Base-by-base conservation (phyloP, 53 echinoderm and acorn worm species). In the Pentamera pediparva region DNA sequence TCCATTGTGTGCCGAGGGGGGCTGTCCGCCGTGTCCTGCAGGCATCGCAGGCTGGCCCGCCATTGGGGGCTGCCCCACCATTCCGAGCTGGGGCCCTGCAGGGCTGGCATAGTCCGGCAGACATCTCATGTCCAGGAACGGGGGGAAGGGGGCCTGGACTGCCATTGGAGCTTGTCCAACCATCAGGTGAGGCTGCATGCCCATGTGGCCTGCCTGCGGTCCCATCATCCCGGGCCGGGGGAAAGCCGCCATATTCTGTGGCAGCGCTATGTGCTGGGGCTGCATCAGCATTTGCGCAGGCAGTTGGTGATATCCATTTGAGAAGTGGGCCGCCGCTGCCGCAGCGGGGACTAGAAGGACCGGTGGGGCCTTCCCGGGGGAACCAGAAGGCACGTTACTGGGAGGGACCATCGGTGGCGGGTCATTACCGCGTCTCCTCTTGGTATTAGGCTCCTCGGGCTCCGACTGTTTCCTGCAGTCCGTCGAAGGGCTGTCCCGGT, bases 21-120 rank as follows among this genome's bases (percentile, higher is more conserved):
- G 17, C 10, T 45, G 45, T 10, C 17, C 17, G 45, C 10, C 10
- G 45, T 45, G 45, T 12, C 45, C 45, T 17, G 17, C 17, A 17
- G 45, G 45, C 10, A 45, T 17, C 17, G 10, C 17, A 17, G 73
- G 73, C 31, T 72, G 73, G 4, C 51, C 73, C 26, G 52, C 73
- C 15, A 72, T 35, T 35, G 73, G 73, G n/a, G 73, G 51, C 54
- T 72, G 73, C 32, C 73, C 73, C 4, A 72, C 73, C 73, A 72
- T 72, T n/a, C n/a, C n/a, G n/a, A n/a, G n/a, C 27, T 72, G 73
- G 18, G 73, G 51, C 6, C 27, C 27, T n/a, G 22, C 45, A 11
- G 47, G 21, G 5, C 30, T 26, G 6, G 25, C 5, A 54, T 72
- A 53, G 27, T 53, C 55, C 25, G 33, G 54, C 37, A 72, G 51